These are phyloP conservation scores for Hecatera dysodea DNA, from an alignment of 2,888 invertebrate genomes.

Conservation along the genomic window DNA sequence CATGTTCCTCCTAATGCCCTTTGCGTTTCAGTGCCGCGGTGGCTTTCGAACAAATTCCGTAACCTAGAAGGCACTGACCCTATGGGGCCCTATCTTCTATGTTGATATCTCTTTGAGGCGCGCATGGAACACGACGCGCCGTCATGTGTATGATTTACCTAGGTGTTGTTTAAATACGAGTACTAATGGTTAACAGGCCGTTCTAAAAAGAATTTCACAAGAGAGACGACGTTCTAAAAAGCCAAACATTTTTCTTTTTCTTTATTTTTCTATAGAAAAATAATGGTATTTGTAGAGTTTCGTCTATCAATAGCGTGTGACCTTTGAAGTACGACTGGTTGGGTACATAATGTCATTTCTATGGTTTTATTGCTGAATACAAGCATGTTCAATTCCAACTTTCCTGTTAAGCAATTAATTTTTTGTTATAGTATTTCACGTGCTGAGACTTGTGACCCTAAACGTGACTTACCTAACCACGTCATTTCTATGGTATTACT, in stretches of 20 bases:
- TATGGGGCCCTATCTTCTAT: too few species aligned
- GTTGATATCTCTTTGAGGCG: too few species aligned
- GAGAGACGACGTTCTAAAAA: not conserved
- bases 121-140: too few species aligned
- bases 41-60: too few species aligned
- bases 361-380: not conserved
- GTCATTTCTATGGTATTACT: too few species aligned
- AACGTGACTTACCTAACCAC: too few species aligned
- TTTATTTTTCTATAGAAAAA: not conserved
- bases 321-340: not conserved
- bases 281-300: not conserved
- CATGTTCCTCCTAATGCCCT: too few species aligned
- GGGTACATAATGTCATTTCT: not conserved
- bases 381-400: too few species aligned
- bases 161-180: not conserved
- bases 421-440: too few species aligned
- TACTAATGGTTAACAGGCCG: not conserved
- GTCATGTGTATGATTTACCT: not conserved
- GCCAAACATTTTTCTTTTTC: not conserved
- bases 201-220: not conserved
- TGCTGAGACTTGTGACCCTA: too few species aligned
- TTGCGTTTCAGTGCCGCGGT: too few species aligned
- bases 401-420: not conserved
- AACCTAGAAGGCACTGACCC: too few species aligned
- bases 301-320: not conserved